Evolutionary conservation across 1,140 invertebrate species (phyloP).

Genomic region (Coenobita brevimanus): DNA sequence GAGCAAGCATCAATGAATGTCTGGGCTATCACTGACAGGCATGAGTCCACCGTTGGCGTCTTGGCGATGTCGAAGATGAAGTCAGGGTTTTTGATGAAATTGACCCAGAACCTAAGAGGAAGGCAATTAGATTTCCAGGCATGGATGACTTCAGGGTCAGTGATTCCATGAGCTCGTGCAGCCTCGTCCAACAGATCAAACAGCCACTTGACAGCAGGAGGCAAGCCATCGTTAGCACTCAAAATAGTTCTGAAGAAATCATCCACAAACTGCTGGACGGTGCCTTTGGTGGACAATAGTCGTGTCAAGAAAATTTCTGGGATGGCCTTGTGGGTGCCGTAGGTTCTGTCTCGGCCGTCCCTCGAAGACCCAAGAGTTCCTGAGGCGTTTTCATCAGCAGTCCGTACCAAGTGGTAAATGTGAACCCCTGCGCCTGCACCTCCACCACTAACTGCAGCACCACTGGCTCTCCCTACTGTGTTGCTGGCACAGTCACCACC

Average conservation of each 20-base stretch:
- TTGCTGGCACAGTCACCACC: constrained; percentile 33
- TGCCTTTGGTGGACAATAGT: constrained; percentile 94
- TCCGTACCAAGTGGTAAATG: constrained; percentile 89
- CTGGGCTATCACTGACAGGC: constrained; percentile 94
- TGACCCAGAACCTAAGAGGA: constrained; percentile 96
- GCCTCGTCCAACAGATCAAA: constrained; percentile 96
- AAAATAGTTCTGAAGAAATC: constrained; percentile 94
- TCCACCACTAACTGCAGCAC: constrained; percentile 30
- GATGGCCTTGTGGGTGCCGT: constrained; percentile 92
- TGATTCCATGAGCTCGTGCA: constrained; percentile 86
- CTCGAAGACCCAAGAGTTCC: constrained; percentile 58
- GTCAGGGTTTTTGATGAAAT: constrained; percentile 97
- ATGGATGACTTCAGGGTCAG: constrained; percentile 91
- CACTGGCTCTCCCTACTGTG: not conserved
- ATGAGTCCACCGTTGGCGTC: constrained; percentile 92
- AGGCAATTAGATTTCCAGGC: constrained; percentile 92
- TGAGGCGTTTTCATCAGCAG: constrained; percentile 82
- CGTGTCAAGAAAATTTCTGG: constrained; percentile 96
- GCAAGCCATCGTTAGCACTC: constrained; percentile 90
- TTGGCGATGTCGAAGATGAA: constrained; percentile 98
- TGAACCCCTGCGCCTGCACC: constrained; percentile 81
- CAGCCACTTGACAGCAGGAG: constrained; percentile 95
- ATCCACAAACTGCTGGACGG: constrained; percentile 96
- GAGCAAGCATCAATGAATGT: constrained; percentile 97
- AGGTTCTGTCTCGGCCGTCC: constrained; percentile 72